phyloP scores from a whole-genome alignment of 2,888 invertebrate species.

The Coelinius sp. region DNA sequence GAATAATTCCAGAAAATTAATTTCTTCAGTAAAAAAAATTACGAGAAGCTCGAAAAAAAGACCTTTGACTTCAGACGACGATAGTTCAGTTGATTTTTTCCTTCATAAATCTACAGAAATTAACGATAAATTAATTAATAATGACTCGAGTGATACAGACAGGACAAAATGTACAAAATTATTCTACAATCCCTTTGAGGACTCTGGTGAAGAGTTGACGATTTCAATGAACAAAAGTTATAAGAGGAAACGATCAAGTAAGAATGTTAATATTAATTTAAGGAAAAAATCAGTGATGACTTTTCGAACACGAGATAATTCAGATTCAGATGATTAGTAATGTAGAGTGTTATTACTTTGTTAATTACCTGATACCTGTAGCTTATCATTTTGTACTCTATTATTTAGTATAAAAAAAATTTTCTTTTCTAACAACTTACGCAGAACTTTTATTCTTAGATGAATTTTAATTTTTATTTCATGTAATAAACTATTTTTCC shows the following conservation, averaged over 20 bases:
- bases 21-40: not conserved
- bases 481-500: not conserved
- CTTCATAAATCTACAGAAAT: not conserved
- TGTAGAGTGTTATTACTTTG: not conserved
- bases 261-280: not conserved
- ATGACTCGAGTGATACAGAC: not conserved
- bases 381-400: not conserved
- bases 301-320: slow-evolving; percentile 6
- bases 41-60: not conserved
- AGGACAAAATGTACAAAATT: slow-evolving; percentile 11
- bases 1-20: not conserved
- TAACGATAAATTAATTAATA: not conserved
- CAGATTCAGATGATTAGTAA: slow-evolving; percentile 5
- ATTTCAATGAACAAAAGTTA: not conserved
- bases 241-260: not conserved
- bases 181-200: slow-evolving; percentile 12
- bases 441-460: too few species aligned
- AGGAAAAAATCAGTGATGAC: not conserved
- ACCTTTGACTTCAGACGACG: not conserved
- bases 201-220: not conserved
- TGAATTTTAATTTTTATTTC: not conserved
- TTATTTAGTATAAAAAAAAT: not conserved
- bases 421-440: not conserved
- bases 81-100: slow-evolving; percentile 2
- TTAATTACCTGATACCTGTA: not conserved